Percentiles rank a stretch among this genome's conserved stretches.
Conservation (phyloP, 2,797 vertebrate species). For the Sciurus vulgaris region DNA sequence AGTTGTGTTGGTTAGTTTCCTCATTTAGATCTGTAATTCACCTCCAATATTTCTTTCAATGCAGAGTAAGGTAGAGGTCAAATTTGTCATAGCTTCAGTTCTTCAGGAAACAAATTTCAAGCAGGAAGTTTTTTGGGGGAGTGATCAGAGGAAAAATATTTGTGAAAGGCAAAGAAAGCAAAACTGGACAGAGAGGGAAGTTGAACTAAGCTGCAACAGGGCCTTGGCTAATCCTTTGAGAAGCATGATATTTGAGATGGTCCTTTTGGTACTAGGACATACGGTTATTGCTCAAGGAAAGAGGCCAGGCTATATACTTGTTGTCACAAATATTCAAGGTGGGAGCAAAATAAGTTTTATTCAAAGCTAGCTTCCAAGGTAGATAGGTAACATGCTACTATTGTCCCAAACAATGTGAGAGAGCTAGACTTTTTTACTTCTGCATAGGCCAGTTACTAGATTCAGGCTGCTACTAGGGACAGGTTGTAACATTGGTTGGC, state of each 20-base stretch:
- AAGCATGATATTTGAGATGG: background rate
- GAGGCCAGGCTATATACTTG: no score
- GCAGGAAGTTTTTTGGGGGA: background rate
- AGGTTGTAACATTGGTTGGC: background rate
- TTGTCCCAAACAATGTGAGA: background rate
- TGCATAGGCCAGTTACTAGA: background rate
- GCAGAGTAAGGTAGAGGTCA: background rate
- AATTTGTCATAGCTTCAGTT: background rate
- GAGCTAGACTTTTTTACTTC: background rate
- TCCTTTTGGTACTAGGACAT: background rate
- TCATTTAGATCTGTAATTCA: background rate
- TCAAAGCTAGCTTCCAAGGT: no score
- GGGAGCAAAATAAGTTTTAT: no score
- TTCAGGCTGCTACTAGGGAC: background rate
- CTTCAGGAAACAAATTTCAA: background rate
- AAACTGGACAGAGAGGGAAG: background rate
- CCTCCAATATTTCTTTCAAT: background rate
- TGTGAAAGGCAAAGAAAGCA: background rate
- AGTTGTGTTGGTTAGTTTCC: background rate
- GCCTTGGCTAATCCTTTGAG: background rate
- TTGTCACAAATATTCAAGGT: no score
- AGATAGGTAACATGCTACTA: background rate
- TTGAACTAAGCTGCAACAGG: background rate
- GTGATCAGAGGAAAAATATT: background rate
- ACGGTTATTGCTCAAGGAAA: no score